Conservation (phyloP, 2,888 invertebrate species). For the Cryptops parisi region DNA sequence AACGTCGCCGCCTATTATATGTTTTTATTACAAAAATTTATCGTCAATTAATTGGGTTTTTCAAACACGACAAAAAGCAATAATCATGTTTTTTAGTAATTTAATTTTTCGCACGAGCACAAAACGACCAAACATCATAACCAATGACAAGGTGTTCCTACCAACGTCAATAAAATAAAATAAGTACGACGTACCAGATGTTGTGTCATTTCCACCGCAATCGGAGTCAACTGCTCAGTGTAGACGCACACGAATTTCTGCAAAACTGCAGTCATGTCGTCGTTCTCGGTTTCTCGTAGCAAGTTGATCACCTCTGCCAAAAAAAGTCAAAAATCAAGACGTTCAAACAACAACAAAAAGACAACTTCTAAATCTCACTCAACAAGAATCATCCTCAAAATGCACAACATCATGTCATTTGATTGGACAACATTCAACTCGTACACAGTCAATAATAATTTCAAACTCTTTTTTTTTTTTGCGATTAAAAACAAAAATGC, state of each 20-base stretch:
- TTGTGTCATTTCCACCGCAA: constrained; percentile 88
- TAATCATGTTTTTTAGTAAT: too few relatives aligned
- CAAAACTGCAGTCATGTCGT: constrained; percentile 89
- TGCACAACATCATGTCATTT: background rate
- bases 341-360: constrained; percentile 3
- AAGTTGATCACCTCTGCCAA: constrained; percentile 66
- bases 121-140: too few relatives aligned
- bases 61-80: too few relatives aligned
- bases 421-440: background rate
- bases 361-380: background rate
- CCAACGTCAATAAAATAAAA: too few relatives aligned
- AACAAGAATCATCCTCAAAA: background rate
- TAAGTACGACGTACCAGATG: constrained; percentile 64
- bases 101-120: too few relatives aligned
- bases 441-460: too few relatives aligned
- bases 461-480: too few relatives aligned
- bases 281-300: constrained; percentile 91
- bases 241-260: constrained; percentile 87
- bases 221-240: constrained; percentile 71
- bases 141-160: too few relatives aligned
- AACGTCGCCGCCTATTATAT: constrained; percentile 52
- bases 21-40: background rate
- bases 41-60: too few relatives aligned
- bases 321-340: constrained; percentile 36
- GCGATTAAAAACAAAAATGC: too few relatives aligned